Evolutionary conservation across 2,888 invertebrate genomes (phyloP).

Genomic region (Dasypogon diadema): DNA sequence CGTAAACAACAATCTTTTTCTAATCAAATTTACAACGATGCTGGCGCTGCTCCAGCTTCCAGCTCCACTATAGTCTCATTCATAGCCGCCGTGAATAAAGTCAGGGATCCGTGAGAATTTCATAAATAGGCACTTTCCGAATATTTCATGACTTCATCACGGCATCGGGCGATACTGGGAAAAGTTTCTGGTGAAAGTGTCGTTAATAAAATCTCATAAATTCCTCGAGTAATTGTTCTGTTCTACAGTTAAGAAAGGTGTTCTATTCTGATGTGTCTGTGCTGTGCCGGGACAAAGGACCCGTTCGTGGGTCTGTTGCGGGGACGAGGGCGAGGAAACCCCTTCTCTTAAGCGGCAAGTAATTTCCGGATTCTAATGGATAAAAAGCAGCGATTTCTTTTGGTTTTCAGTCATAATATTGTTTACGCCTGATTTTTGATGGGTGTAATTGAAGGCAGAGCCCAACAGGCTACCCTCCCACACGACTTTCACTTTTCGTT

Average conservation of each 20-base stretch:
- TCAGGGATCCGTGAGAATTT: not conserved
- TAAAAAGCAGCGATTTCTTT: conserved; percentile 9
- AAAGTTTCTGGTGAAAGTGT: not conserved
- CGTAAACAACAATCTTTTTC: not conserved
- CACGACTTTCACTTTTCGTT: no score
- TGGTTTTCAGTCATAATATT: conserved; percentile 22
- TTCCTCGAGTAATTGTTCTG: not conserved
- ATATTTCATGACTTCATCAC: conserved; percentile 6
- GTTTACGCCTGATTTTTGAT: no score
- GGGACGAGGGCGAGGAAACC: no score
- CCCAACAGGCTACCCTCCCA: no score
- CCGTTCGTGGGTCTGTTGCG: no score
- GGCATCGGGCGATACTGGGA: not conserved
- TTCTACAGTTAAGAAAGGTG: no score
- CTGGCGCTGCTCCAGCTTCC: not conserved
- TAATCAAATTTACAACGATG: not conserved
- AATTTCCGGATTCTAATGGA: conserved; percentile 10
- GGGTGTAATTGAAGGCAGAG: no score
- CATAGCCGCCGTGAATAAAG: not conserved
- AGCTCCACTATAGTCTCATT: no score
- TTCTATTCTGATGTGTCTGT: no score
- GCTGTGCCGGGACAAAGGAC: no score
- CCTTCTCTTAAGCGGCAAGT: not conserved
- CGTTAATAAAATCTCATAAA: not conserved
- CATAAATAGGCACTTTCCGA: conserved; percentile 6